These are phyloP conservation scores for Pteropus rufus DNA, from an alignment of 2,797 vertebrate genomes.

Conservation along the genomic window DNA sequence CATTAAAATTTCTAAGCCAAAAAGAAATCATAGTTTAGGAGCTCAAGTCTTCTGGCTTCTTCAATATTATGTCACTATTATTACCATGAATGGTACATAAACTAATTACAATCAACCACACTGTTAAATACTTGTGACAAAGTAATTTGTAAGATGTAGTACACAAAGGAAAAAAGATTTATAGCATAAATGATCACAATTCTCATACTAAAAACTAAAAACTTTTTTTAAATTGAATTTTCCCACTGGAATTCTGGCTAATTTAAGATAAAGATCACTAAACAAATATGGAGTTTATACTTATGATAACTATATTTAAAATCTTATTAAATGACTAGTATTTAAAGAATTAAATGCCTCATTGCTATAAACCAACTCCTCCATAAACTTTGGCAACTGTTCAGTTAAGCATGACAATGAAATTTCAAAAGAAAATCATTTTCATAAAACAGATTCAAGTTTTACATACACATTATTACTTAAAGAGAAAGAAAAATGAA, in stretches of 20 bases:
- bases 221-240: background rate
- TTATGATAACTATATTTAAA: background rate
- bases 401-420: background rate
- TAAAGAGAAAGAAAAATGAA: background rate
- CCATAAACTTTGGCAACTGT: background rate
- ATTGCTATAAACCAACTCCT: background rate
- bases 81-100: background rate
- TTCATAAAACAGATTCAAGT: background rate
- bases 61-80: background rate
- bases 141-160: background rate
- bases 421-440: background rate
- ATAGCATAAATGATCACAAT: background rate
- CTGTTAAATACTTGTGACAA: background rate
- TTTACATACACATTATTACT: background rate
- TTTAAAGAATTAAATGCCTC: background rate
- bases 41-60: background rate
- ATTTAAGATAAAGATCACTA: constrained; percentile 1
- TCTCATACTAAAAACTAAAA: background rate
- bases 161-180: background rate
- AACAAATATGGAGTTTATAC: background rate
- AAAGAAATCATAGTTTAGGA: background rate
- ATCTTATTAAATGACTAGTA: background rate
- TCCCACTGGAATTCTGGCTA: background rate
- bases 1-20: constrained; percentile 8
- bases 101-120: background rate